Conservation (phyloP, 2,113 vertebrate genomes). For the Oncorhynchus gorbuscha region DNA sequence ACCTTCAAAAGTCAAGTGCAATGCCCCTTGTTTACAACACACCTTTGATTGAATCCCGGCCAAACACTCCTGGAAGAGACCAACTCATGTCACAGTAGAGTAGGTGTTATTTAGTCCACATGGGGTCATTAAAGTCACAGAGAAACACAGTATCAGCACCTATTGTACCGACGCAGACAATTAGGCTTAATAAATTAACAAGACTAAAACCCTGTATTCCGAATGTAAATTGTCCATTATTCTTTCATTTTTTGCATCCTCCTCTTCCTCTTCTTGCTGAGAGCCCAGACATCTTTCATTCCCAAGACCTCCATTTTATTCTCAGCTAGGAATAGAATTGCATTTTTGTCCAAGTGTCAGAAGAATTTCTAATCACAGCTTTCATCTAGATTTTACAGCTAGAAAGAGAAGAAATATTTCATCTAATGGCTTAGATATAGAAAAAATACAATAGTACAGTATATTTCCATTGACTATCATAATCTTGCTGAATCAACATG, state of each 20-base stretch:
- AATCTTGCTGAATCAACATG: background rate
- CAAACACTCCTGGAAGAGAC: background rate
- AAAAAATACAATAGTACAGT: background rate
- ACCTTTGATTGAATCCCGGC: background rate
- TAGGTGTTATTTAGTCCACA: slow-evolving; percentile 20
- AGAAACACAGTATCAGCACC: slow-evolving; percentile 23
- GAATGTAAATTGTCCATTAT: slow-evolving; percentile 50
- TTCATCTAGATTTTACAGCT: slow-evolving; percentile 8
- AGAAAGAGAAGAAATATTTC: background rate
- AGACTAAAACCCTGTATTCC: slow-evolving; percentile 23
- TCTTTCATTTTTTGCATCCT: slow-evolving; percentile 15
- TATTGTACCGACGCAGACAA: background rate
- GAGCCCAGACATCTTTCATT: slow-evolving; percentile 51
- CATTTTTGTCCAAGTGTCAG: slow-evolving; percentile 11
- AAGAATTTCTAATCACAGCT: background rate
- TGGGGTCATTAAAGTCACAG: slow-evolving; percentile 18
- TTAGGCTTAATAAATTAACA: background rate
- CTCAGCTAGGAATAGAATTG: background rate
- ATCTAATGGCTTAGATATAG: background rate
- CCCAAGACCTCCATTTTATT: slow-evolving; percentile 67
- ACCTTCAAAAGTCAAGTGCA: no score
- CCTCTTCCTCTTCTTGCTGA: slow-evolving; percentile 45
- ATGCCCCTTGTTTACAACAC: background rate
- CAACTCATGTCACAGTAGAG: background rate
- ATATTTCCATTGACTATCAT: background rate